Conservation (phyloP, 2,113 vertebrate species). For the Gadus chalcogrammus region DNA sequence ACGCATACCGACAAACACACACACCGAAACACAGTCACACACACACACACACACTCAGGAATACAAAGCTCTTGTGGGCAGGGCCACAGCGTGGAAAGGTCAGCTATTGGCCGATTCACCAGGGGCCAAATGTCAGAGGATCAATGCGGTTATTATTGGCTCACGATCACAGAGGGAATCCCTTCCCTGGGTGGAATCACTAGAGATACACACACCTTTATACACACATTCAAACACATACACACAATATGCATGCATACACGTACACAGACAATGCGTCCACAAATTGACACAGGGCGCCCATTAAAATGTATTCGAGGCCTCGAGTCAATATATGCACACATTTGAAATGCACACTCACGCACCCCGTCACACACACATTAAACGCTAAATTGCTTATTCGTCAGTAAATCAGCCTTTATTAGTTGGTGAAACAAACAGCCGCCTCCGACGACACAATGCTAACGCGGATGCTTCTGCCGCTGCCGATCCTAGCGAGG, state of each 20-base stretch:
- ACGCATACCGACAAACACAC: background rate
- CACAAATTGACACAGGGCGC: slow-evolving; percentile 4
- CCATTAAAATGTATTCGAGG: background rate
- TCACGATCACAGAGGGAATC: slow-evolving; percentile 15
- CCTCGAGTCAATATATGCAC: no score
- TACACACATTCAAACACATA: background rate
- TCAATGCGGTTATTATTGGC: slow-evolving; percentile 61
- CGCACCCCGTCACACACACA: no score
- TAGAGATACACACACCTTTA: slow-evolving; percentile 5
- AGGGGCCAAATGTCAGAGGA: slow-evolving; percentile 52
- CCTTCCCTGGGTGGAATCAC: slow-evolving; percentile 33
- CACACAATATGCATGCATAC: background rate
- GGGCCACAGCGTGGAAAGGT: slow-evolving; percentile 54
- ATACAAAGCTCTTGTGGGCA: slow-evolving; percentile 1
- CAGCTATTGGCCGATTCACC: slow-evolving; percentile 48
- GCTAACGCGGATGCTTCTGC: no score
- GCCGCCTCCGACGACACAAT: no score
- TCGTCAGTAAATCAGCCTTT: no score
- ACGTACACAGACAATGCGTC: background rate
- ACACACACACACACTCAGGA: background rate
- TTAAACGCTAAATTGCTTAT: no score
- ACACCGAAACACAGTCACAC: background rate
- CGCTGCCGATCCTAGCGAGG: slow-evolving; percentile 27
- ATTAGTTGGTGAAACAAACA: no score
- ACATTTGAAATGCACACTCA: no score